Evolutionary conservation across 2,797 vertebrate genomes (phyloP).

Genomic region (Peromyscus nudipes): DNA sequence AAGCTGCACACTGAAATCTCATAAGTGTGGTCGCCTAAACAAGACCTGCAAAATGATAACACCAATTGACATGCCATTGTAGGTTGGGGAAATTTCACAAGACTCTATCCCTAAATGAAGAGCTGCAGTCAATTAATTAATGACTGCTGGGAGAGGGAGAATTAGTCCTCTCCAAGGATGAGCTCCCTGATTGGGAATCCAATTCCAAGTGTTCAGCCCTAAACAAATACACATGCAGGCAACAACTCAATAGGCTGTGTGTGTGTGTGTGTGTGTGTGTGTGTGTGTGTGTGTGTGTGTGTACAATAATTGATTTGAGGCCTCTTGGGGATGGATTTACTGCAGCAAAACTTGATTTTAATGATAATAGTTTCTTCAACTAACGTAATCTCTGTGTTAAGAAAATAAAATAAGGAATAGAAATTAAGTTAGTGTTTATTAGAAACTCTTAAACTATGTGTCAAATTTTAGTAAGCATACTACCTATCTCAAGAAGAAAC

Average conservation of each 20-base stretch:
- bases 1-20: not conserved
- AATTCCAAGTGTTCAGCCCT: not conserved
- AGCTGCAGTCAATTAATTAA: not conserved
- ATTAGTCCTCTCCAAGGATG: not conserved
- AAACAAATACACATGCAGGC: not conserved
- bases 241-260: not conserved
- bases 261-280: too few species aligned
- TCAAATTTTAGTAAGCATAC: slow-evolving; percentile 16
- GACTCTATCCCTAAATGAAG: not conserved
- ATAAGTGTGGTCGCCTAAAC: not conserved
- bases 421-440: slow-evolving; percentile 26
- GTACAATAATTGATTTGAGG: not conserved
- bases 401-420: slow-evolving; percentile 32
- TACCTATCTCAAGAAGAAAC: slow-evolving; percentile 26
- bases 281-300: not conserved
- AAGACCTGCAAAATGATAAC: not conserved
- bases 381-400: slow-evolving; percentile 13
- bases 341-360: not conserved
- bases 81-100: not conserved
- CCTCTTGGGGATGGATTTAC: not conserved
- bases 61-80: not conserved
- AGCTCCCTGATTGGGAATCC: not conserved
- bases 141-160: not conserved
- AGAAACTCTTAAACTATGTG: not conserved
- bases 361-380: not conserved